Conservation (phyloP, 2,113 vertebrate genomes). For the Anoplopoma fimbria region DNA sequence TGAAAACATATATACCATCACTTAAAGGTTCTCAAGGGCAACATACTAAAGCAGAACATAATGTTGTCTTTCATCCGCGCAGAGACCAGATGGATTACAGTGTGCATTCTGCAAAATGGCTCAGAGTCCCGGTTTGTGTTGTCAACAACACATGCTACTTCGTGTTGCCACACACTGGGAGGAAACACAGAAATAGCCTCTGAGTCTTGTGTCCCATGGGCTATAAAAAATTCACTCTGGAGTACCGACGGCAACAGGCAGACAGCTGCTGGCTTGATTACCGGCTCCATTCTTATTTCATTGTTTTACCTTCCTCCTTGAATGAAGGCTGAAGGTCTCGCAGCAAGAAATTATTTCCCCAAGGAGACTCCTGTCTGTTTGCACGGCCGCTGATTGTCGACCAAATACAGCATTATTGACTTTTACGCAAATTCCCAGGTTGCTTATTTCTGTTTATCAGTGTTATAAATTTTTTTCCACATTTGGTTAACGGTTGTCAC, state of each 20-base stretch:
- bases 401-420: conserved; percentile 53
- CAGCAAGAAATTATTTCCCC: conserved; percentile 73
- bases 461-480: conserved; percentile 19
- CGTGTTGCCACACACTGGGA: conserved; percentile 36
- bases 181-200: conserved; percentile 58
- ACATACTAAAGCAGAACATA: conserved; percentile 19
- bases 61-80: conserved; percentile 43
- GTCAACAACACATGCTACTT: conserved; percentile 56
- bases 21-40: conserved; percentile 43
- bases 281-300: conserved; percentile 69
- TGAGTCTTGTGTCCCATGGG: conserved; percentile 67
- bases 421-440: conserved; percentile 43
- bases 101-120: conserved; percentile 40
- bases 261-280: conserved; percentile 74
- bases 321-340: conserved; percentile 73
- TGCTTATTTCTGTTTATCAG: conserved; percentile 37
- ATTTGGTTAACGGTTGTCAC: conserved; percentile 6
- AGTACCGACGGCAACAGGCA: conserved; percentile 52
- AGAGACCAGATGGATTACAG: conserved; percentile 58
- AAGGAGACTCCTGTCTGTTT: conserved; percentile 56
- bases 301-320: conserved; percentile 79
- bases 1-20: conserved; percentile 46
- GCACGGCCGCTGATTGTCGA: conserved; percentile 24
- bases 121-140: conserved; percentile 30
- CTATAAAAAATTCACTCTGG: conserved; percentile 73